Percentiles rank a stretch among this genome's conserved stretches.
phyloP scores from a whole-genome alignment of 1,140 invertebrate genomes.

The Halictus rubicundus region DNA sequence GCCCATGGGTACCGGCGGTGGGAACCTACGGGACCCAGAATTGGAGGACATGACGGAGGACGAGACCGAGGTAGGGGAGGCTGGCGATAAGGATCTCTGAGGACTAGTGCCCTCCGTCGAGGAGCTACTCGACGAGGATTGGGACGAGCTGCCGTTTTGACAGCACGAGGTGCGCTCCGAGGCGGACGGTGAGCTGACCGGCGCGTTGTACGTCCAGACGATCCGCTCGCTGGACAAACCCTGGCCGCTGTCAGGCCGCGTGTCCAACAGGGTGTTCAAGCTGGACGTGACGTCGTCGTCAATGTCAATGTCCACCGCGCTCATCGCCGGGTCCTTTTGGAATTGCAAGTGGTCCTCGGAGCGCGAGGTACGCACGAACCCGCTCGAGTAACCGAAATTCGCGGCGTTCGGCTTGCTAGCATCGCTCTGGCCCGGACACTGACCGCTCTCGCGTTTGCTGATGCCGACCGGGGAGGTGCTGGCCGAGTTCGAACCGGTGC shows the following conservation, averaged over 20 bases:
- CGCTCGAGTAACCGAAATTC: constrained; percentile 75
- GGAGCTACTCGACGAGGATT: constrained; percentile 83
- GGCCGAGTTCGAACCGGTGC: constrained; percentile 81
- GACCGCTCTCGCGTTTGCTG: constrained; percentile 78
- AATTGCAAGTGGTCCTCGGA: constrained; percentile 93
- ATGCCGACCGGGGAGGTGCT: constrained; percentile 81
- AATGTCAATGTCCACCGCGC: constrained; percentile 92
- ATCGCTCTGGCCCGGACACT: constrained; percentile 52
- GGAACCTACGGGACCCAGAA: constrained; percentile 80
- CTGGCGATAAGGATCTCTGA: constrained; percentile 86
- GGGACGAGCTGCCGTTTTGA: constrained; percentile 80
- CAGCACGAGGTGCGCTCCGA: constrained; percentile 79
- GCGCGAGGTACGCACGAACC: constrained; percentile 88
- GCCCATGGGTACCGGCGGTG: constrained; percentile 56
- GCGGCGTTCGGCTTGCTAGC: constrained; percentile 46
- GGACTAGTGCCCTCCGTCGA: constrained; percentile 85
- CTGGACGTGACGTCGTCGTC: constrained; percentile 96
- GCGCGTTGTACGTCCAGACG: constrained; percentile 95
- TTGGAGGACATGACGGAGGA: constrained; percentile 91
- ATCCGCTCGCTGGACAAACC: constrained; percentile 84
- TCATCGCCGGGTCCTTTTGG: constrained; percentile 87
- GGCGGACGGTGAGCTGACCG: constrained; percentile 81
- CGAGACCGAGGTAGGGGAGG: constrained; percentile 91
- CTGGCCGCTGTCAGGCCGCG: constrained; percentile 85
- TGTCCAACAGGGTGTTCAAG: constrained; percentile 93